Evolutionary conservation across 92 coral and sea anemone species (phyloP), one percentile per base, ranked within the genome.

Genomic region (Diadumene lineata): DNA sequence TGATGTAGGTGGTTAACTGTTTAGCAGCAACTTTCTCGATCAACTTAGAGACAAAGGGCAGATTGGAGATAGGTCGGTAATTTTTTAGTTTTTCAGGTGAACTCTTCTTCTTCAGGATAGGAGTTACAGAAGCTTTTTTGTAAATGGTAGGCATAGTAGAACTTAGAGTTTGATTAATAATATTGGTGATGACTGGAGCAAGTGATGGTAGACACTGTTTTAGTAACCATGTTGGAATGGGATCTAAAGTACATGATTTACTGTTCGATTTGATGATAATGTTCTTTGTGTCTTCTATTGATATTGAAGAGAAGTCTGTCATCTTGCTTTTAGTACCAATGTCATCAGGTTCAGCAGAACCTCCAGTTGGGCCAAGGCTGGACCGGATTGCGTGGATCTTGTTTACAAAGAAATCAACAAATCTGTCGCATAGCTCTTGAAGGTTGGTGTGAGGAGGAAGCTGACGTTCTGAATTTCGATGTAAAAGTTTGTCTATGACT

Each of bases 401-500:
- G 0, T 22, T 7, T 6, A 26, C 31, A 58, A 58, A 58, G 15
- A 58, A 58, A 26, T 58, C 64, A 58, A 31, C 64, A 23, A 58
- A 58, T 26, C 64, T 24, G 25, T 11, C 15, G 28, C 28, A 33
- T 7, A 67, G 69, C 7, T 64, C 3, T 11, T 3, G 23, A 4
- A 34, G 21, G 32, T 23, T 31, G 4, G 1, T 17, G 32, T 64
- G 48, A 15, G 69, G 1, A 11, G 69, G 69, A 17, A 66, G 30
- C 6, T 32, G 26, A 43, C 27, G 29, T 22, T 66, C 72, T 23
- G 72, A 26, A 43, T 68, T 68, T 1, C 18, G 72, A 21, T 68
- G 56, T 50, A 68, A 53, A 1, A 68, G 73, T 23, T 68, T 68
- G 60, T 56, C 60, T 43, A 68, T 56, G 7, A 56, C 32, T 9